These are phyloP conservation scores for Amblyteles armatorius DNA, from an alignment of 2,888 invertebrate species.

Conservation along the genomic window DNA sequence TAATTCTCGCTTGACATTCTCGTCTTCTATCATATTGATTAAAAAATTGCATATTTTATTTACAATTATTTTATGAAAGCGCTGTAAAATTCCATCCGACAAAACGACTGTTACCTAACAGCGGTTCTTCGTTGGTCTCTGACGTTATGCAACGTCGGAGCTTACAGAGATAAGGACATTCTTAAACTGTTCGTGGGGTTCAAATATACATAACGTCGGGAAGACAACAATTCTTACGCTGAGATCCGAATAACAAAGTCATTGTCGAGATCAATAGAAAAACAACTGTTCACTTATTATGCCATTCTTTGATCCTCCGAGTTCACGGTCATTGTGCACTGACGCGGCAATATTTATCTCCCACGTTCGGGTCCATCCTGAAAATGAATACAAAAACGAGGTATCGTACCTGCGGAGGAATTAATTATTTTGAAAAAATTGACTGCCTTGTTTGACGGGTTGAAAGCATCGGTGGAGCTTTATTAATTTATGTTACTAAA, in stretches of 20 bases:
- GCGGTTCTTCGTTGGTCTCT: slow-evolving; percentile 28
- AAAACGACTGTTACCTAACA: not conserved
- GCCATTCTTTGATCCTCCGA: not conserved
- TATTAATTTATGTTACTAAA: slow-evolving; percentile 48
- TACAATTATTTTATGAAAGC: slow-evolving; percentile 21
- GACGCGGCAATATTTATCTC: not conserved
- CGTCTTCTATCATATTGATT: not conserved
- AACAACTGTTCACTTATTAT: not conserved
- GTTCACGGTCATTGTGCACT: not conserved
- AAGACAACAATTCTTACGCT: slow-evolving; percentile 5
- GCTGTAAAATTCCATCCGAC: slow-evolving; percentile 19
- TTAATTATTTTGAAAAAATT: not conserved
- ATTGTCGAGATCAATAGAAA: slow-evolving; percentile 9
- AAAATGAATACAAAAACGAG: slow-evolving; percentile 6
- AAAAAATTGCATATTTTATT: not conserved
- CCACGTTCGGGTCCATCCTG: not conserved
- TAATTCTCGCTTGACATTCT: not conserved
- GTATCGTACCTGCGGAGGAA: not conserved
- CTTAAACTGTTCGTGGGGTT: not conserved
- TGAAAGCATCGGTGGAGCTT: not conserved
- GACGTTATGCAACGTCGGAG: slow-evolving; percentile 30
- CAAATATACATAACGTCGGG: not conserved
- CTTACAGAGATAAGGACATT: not conserved
- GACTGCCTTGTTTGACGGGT: not conserved
- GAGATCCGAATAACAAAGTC: not conserved